A percentile compares a stretch with the other conserved stretches of the same genome.
phyloP scores from a whole-genome alignment of 2,113 vertebrate species.

The Silurus glanis region DNA sequence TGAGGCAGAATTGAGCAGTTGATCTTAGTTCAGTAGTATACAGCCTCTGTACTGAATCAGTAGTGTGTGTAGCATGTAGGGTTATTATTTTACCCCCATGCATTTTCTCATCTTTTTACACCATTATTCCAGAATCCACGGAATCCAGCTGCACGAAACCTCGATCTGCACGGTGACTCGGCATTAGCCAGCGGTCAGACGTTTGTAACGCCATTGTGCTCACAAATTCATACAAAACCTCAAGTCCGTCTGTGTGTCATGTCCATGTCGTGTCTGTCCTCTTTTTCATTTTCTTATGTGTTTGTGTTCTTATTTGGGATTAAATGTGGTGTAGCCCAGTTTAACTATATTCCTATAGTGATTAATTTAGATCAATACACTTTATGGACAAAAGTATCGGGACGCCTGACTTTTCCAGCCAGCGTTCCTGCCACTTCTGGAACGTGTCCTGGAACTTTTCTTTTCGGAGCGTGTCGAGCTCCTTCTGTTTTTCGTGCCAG shows the following conservation, averaged over 20 bases:
- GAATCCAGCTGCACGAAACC: neutral
- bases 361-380: no score
- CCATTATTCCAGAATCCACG: neutral
- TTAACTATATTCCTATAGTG: no score
- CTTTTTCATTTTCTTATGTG: conserved; percentile 58
- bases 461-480: no score
- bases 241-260: conserved; percentile 28
- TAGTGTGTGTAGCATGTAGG: neutral
- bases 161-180: conserved; percentile 29
- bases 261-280: conserved; percentile 43
- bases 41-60: neutral
- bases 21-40: neutral
- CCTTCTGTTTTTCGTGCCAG: no score
- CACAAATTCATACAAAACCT: conserved; percentile 49
- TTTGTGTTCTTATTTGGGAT: conserved; percentile 46
- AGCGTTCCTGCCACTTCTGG: no score
- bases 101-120: neutral
- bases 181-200: conserved; percentile 31
- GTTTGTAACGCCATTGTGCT: conserved; percentile 14
- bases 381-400: no score
- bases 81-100: neutral
- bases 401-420: no score
- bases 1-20: neutral
- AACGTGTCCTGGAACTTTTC: no score
- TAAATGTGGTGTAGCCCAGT: neutral